Percentiles rank a stretch among this genome's conserved stretches.
Conservation (phyloP, 2,797 vertebrate species). For the Numenius phaeopus region DNA sequence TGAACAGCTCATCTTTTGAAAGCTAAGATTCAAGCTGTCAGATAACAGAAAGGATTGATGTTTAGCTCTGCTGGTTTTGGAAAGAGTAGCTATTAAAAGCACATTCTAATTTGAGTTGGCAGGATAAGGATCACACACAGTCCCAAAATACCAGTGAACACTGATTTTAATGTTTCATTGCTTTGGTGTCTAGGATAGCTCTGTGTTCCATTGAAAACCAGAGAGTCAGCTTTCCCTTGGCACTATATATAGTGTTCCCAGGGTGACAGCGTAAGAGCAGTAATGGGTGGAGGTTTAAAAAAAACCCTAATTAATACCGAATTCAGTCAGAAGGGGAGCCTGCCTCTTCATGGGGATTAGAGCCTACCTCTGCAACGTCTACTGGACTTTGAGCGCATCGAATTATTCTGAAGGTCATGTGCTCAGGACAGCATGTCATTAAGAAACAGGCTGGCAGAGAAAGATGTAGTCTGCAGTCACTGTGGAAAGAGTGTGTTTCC, state of each 20-base stretch:
- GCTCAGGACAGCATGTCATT: neutral
- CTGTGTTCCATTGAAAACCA: slow-evolving; percentile 6
- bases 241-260: slow-evolving; percentile 8
- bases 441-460: neutral
- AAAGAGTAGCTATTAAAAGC: slow-evolving; percentile 56
- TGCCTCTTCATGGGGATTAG: neutral
- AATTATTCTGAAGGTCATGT: neutral
- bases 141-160: slow-evolving; percentile 48
- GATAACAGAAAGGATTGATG: slow-evolving; percentile 17
- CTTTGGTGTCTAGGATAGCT: slow-evolving; percentile 13
- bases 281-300: neutral
- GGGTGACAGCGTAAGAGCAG: neutral
- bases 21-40: slow-evolving; percentile 31
- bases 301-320: neutral
- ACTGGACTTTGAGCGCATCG: neutral
- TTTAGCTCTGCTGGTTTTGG: slow-evolving; percentile 33
- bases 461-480: neutral
- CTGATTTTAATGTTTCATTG: slow-evolving; percentile 44
- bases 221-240: slow-evolving; percentile 36
- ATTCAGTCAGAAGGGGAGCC: neutral
- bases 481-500: neutral
- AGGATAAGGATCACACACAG: slow-evolving; percentile 37
- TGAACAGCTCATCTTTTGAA: slow-evolving; percentile 19
- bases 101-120: slow-evolving; percentile 39
- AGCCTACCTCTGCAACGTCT: neutral